Evolutionary conservation across 2,797 vertebrate genomes (phyloP).

Genomic region (Antennarius maculatus): DNA sequence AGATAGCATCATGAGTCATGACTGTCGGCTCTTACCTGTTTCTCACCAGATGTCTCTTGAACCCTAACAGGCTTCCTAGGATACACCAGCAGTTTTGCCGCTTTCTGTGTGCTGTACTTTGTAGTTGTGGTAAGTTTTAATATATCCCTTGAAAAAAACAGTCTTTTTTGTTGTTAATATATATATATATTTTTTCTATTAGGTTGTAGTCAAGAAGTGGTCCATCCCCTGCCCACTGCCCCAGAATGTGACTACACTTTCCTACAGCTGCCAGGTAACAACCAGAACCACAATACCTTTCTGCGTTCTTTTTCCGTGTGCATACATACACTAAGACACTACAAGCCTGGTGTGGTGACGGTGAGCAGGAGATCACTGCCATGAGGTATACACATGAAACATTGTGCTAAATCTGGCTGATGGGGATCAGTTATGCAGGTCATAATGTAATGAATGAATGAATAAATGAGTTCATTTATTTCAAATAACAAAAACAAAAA

Average conservation of each 20-base stretch:
- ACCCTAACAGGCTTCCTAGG: conserved; percentile 91
- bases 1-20: background rate
- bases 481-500: too few species aligned
- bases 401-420: conserved; percentile 57
- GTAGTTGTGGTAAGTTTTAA: conserved; percentile 89
- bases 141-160: background rate
- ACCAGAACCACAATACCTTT: background rate
- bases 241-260: conserved; percentile 65
- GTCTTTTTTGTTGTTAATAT: conserved; percentile 5
- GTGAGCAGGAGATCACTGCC: conserved; percentile 36
- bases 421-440: conserved; percentile 59
- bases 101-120: conserved; percentile 95
- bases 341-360: conserved; percentile 18
- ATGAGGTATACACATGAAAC: conserved; percentile 46
- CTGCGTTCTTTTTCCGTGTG: background rate
- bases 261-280: conserved; percentile 60
- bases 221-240: conserved; percentile 91
- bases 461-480: too few species aligned
- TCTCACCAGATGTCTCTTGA: conserved; percentile 5
- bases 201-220: conserved; percentile 95
- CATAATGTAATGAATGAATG: too few species aligned
- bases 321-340: background rate
- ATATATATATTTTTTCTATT: conserved; percentile 17
- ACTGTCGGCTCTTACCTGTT: background rate
- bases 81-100: conserved; percentile 95